These are phyloP conservation scores for Rhodinocichla rosea DNA, from an alignment of 2,113 vertebrate species.

Conservation along the genomic window DNA sequence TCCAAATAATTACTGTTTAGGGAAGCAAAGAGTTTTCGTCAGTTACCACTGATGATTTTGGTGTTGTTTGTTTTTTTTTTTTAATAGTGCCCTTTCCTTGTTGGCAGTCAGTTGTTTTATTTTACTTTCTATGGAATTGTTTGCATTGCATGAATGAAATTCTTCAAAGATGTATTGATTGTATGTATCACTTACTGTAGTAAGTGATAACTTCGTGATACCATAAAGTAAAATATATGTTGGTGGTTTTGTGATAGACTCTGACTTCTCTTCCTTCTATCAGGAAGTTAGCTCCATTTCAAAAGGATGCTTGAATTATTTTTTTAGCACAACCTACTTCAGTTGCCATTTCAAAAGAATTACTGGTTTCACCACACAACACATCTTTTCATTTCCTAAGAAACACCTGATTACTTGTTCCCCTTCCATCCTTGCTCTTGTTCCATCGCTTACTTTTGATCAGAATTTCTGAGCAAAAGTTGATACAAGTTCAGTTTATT, in stretches of 20 bases:
- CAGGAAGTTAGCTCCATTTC: neutral
- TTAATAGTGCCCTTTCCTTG: neutral
- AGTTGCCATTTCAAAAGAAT: neutral
- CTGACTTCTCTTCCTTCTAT: neutral
- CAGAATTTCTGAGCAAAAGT: neutral
- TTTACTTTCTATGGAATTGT: neutral
- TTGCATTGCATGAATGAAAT: neutral
- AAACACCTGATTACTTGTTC: neutral
- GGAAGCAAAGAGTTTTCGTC: neutral
- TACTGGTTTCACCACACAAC: neutral
- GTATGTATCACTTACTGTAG: neutral
- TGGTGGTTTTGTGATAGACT: neutral
- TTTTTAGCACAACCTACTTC: neutral
- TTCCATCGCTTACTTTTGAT: neutral
- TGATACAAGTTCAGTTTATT: neutral
- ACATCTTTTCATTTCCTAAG: neutral
- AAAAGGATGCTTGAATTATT: neutral
- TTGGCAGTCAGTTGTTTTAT: neutral
- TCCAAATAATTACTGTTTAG: neutral
- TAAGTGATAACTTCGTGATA: neutral
- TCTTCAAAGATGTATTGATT: neutral
- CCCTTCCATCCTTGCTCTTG: neutral
- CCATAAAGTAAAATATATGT: neutral
- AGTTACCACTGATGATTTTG: neutral
- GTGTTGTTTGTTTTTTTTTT: neutral